Percentiles rank a stretch among this genome's conserved stretches.
phyloP scores from a whole-genome alignment of 2,888 invertebrate genomes.

The Amorpha juglandis region DNA sequence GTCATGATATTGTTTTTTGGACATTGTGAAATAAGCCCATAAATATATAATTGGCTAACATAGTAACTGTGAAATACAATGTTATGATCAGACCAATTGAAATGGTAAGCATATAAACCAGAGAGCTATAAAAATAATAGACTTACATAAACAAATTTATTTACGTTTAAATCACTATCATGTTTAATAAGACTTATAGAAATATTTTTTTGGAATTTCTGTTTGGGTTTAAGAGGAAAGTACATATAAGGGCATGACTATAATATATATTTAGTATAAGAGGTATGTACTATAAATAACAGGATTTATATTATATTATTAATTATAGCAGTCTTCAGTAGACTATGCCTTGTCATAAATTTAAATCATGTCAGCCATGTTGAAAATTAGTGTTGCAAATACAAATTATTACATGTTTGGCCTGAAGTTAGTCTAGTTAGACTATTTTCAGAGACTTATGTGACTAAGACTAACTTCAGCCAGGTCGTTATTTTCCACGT shows the following conservation, averaged over 20 bases:
- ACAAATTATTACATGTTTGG: too few species aligned
- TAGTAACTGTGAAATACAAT: not conserved
- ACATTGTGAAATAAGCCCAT: too few species aligned
- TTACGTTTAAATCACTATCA: not conserved
- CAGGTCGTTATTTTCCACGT: too few species aligned
- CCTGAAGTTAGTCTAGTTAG: too few species aligned
- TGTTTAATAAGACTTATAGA: not conserved
- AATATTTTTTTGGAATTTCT: not conserved
- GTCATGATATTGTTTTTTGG: too few species aligned
- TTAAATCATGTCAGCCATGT: not conserved
- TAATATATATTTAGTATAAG: not conserved
- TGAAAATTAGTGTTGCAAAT: too few species aligned
- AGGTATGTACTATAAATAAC: not conserved
- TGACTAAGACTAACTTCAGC: too few species aligned
- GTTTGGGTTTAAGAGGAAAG: not conserved
- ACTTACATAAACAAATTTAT: not conserved
- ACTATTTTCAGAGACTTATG: too few species aligned
- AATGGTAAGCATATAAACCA: not conserved
- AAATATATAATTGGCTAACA: not conserved
- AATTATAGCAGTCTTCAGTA: not conserved
- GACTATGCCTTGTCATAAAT: not conserved
- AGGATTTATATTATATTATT: not conserved
- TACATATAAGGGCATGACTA: not conserved
- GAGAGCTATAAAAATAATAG: conserved; percentile 3
- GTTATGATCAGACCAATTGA: conserved; percentile 3